Evolutionary conservation across 2,113 vertebrate genomes (phyloP), one percentile per base, ranked within the genome.

Genomic region (Neotoma lepida): DNA sequence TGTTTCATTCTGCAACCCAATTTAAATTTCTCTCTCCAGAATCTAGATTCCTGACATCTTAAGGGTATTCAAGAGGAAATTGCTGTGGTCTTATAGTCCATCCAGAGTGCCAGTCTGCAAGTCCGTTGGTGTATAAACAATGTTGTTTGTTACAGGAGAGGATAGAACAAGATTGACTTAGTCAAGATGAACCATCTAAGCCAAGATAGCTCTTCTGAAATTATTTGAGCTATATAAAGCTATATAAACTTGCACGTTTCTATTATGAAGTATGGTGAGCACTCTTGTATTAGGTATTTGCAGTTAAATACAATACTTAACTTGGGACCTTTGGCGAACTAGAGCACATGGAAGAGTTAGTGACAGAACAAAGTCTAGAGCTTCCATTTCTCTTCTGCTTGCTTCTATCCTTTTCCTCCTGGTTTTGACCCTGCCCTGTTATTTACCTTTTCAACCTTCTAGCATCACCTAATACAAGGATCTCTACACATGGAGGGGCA

Each of bases 41-140:
- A 35, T 92, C 54, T 95, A 91, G 35, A 89, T 81, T 92, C 61
- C 85, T 94, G 44, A 88, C 30, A 77, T 95, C 89, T 95, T 94
- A 90, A 88, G 77, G 12, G 39, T 90, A 77, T n/a, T 90, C 7
- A 26, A 30, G 46, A 92, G 15, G 39, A 94, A 90, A 18, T 58
- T 92, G 64, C 28, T 86, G 0, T 86, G 51, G 70, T 91, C 22
- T 51, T 89, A 33, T 18, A 84, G 89, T 94, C 68, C 6, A 93
- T 76, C 61, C 26, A 90, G 68, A 74, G 39, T 88, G 41, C 30
- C 77, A 20, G 24, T 54, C n/a, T 87, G n/a, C 20, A 81, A 54
- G 4, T 49, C n/a, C 49, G 14, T 17, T 74, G 6, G 4, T 85
- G 26, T 95, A 22, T 88, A 90, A 93, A 93, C 39, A 93, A 44